Base-by-base conservation (phyloP, 2,797 vertebrate species). In the Phyllotis vaccarum region DNA sequence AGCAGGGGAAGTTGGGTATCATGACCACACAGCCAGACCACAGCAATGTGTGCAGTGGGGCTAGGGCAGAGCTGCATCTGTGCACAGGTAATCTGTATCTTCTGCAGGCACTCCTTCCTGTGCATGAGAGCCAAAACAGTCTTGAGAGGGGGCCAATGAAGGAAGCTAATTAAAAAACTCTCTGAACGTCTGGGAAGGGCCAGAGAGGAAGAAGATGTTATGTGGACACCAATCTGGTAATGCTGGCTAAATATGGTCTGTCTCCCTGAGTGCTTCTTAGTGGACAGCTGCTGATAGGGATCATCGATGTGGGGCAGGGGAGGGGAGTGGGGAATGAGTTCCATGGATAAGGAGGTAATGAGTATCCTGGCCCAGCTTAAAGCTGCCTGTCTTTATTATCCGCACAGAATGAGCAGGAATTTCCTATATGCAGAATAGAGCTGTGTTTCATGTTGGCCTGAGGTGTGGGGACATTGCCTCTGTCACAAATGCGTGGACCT, bases 51-150 rank as follows among this genome's bases (percentile, higher is more conserved):
- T n/a, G 60, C 62, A 52, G 43, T 49, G 43, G 46, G 31, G 72
- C 34, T 12, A 1, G n/a, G 0, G 78, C 27, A 60, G 56, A 66
- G 64, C 29, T 14, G 14, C 0, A 0, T n/a, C 5, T 5, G 4
- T 17, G 0, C 0, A 0, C 0, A 0, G 37, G 29, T 34, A 31
- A 1, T 24, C 22, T 4, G 3, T 22, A 12, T n/a, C 21, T 22
- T 1, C 16, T 34, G 27, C 81, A 22, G 17, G 29, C 8, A n/a
- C 83, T 68, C 21, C 24, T 49, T 52, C 17, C 34, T 40, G 14
- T 17, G 29, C 19, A 7, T 7, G 76, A 70, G 60, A 29, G 8
- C 10, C 34, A 6, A 31, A 9, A 22, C 43, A 0, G 1, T 85
- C 62, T 49, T 49, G 46, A 62, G 64, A 6, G 31, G 70, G 21